A percentile compares a stretch with the other conserved stretches of the same genome.
These are phyloP conservation scores for Oikopleura vanhoeffeni DNA, from an alignment of 23 tunicate species.

Conservation along the genomic window DNA sequence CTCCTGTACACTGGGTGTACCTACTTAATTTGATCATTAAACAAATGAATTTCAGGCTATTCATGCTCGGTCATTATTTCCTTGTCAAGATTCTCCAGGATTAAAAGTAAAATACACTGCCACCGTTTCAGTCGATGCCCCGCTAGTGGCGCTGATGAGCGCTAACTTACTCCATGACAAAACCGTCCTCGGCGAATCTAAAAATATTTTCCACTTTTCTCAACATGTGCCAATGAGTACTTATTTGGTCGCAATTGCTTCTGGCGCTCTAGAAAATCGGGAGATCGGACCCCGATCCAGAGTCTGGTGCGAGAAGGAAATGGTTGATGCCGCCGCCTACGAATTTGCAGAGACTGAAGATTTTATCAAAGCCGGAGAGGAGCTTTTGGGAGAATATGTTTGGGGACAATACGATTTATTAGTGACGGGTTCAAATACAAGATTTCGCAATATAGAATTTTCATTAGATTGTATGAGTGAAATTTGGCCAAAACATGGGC, in stretches of 20 bases:
- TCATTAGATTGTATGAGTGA: no score
- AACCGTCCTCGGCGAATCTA: background rate
- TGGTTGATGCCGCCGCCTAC: constrained; percentile 46
- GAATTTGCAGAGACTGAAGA: constrained; percentile 92
- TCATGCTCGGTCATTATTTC: constrained; percentile 79
- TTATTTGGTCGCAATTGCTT: constrained; percentile 70
- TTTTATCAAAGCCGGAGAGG: constrained; percentile 64
- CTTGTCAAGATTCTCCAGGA: constrained; percentile 88
- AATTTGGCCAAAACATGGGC: no score
- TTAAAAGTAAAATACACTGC: constrained; percentile 67
- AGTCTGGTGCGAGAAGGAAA: constrained; percentile 67
- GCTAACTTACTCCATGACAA: constrained; percentile 18
- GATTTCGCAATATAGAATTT: no score
- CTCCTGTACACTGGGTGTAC: no score
- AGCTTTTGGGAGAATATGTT: constrained; percentile 71
- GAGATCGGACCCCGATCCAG: constrained; percentile 68
- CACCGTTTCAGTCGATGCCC: constrained; percentile 44
- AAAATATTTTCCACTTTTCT: constrained; percentile 8
- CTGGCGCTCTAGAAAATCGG: constrained; percentile 44
- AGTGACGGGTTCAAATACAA: no score
- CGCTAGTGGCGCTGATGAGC: constrained; percentile 89
- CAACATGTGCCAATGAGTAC: constrained; percentile 64
- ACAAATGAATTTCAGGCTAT: constrained; percentile 86
- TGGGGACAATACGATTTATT: constrained; percentile 94
- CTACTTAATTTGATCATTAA: no score